Evolutionary conservation across 2,797 vertebrate species (phyloP), one percentile per base, ranked within the genome.

Genomic region (Hoplostethus mediterraneus): DNA sequence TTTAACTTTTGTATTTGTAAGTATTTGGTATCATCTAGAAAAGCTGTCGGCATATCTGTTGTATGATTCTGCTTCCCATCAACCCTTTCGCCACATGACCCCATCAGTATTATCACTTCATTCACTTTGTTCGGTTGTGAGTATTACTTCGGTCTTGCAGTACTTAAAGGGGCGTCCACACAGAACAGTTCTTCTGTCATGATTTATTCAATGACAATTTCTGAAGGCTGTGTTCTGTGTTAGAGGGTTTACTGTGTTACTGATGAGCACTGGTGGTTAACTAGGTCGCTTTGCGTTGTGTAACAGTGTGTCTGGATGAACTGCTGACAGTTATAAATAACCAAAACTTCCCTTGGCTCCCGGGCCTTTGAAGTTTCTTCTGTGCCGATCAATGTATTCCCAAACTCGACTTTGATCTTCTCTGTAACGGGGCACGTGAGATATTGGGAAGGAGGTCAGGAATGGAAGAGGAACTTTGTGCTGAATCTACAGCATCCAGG

Each of bases 261-360:
- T 58, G 73, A 69, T 58, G 71, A 80, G 76, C 74, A 68, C 60
- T 17, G 49, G 16, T 28, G 25, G 16, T n/a, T 86, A 93, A 93
- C 89, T 95, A 89, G 94, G 94, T 92, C 90, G 89, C 72, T 42
- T 63, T 63, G 53, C 71, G 88, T 93, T 93, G 84, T 88, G 80
- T 87, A 91, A 90, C 83, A n/a, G 76, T 77, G 79, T 65, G 66
- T 92, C 75, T 82, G 81, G 82, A 90, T 81, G 87, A 85, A 76
- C 75, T 79, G 82, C 88, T 88, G 79, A 71, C 82, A 77, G 82
- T 90, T 92, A 91, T 82, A 92, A 91, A 92, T 93, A 93, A 89
- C 86, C 61, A 86, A 72, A 90, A 83, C 72, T 86, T 86, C 80
- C 70, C 78, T 72, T 54, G 58, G 73, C 78, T 79, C 63, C 14